Evolutionary conservation across 2,888 invertebrate species (phyloP).

Genomic region (Mactromeris polynyma): DNA sequence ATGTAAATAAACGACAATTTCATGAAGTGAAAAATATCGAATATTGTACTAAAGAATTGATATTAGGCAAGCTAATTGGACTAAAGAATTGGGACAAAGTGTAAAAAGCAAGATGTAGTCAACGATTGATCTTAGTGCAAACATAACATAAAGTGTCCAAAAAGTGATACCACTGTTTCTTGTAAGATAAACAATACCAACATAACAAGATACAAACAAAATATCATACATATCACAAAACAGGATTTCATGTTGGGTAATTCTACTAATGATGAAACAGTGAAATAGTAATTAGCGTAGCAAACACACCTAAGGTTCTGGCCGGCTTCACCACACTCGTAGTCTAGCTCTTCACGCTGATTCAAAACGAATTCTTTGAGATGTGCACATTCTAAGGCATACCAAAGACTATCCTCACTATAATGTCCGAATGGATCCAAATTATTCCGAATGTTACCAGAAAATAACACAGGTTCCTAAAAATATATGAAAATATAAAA

Average conservation of each 20-base stretch:
- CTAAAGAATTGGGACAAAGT: too few relatives aligned
- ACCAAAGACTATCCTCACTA: conserved; percentile 95
- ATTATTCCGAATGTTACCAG: conserved; percentile 95
- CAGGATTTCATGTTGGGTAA: not conserved
- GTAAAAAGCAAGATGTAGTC: too few relatives aligned
- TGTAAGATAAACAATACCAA: not conserved
- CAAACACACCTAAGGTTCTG: conserved; percentile 90
- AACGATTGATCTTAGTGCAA: too few relatives aligned
- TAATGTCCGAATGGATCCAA: conserved; percentile 95
- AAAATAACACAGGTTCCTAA: conserved; percentile 97
- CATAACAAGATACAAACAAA: too few relatives aligned
- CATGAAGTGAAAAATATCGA: too few relatives aligned
- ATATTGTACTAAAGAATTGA: too few relatives aligned
- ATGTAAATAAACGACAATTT: too few relatives aligned
- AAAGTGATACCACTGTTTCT: not conserved
- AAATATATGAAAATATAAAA: not conserved
- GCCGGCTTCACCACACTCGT: conserved; percentile 96
- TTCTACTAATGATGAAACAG: not conserved
- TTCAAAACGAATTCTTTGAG: conserved; percentile 93
- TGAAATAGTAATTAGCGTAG: not conserved
- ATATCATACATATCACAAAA: not conserved
- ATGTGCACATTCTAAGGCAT: conserved; percentile 95
- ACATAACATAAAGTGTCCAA: too few relatives aligned
- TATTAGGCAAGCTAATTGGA: too few relatives aligned
- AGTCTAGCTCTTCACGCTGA: conserved; percentile 92